Percentiles rank a stretch among this genome's conserved stretches.
Conservation (phyloP, 2,888 invertebrate genomes). For the Charanyca ferruginea region DNA sequence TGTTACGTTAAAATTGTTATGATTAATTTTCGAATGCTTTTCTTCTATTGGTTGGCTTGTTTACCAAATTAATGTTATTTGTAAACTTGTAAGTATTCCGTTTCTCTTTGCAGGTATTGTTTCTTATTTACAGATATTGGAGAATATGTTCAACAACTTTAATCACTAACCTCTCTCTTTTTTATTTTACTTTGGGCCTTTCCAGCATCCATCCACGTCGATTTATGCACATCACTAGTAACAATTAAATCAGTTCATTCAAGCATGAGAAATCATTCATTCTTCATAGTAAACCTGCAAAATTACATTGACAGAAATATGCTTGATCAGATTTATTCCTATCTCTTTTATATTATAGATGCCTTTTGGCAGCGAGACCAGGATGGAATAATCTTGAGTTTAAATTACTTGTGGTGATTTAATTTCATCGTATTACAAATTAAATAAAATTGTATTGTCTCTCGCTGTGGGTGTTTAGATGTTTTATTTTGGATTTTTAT, state of each 20-base stretch:
- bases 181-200: not conserved
- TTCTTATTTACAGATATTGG: constrained; percentile 11
- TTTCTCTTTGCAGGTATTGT: constrained; percentile 12
- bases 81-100: not conserved
- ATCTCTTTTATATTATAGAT: constrained; percentile 13
- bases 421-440: constrained; percentile 17
- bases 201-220: too few relatives aligned
- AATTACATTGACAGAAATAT: constrained; percentile 31
- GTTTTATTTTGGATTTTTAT: constrained; percentile 42
- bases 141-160: not conserved
- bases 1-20: not conserved
- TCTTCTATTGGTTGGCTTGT: constrained; percentile 26
- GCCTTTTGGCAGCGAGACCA: constrained; percentile 25
- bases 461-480: constrained; percentile 53
- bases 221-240: constrained; percentile 48
- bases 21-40: constrained; percentile 3
- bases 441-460: constrained; percentile 29
- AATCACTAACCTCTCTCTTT: not conserved
- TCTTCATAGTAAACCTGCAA: constrained; percentile 43
- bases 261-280: constrained; percentile 39
- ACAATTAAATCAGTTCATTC: constrained; percentile 38
- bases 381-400: constrained; percentile 26
- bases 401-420: constrained; percentile 9
- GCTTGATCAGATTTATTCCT: constrained; percentile 5
- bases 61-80: constrained; percentile 3